Base-by-base conservation (phyloP, 2,113 vertebrate species). In the Platichthys stellatus region DNA sequence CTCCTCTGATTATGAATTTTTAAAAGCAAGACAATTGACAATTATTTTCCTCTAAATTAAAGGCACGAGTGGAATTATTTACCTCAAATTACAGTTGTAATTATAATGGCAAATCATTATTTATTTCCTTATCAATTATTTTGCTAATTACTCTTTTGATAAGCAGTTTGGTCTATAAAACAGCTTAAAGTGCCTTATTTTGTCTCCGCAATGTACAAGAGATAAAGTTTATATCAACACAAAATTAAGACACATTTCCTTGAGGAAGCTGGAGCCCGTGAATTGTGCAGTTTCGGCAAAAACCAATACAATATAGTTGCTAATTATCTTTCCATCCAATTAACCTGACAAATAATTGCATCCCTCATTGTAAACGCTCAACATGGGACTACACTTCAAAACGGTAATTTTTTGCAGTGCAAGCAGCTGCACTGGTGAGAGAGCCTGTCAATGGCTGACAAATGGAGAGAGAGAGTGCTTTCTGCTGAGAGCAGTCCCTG, bases 381-480 rank as follows among this genome's bases (percentile, higher is more conserved):
- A 49, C 17, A 49, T 49, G 45, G 3, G 15, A 6, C 15, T 40
- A 54, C 64, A 77, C 23, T 49, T 74, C 38, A 76, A 38, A 80
- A 65, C 26, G 35, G 21, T 60, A 1, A 76, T 76, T 89, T 89
- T 78, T 86, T 92, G 87, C 79, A 89, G 88, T 70, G 78, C 83
- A 81, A 53, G 67, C 76, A 80, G 81, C 83, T 67, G 74, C 54
- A 24, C 73, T 82, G 77, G 60, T 57, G 69, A 81, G 85, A 78
- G 24, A 71, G 74, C 28, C 72, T 87, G 85, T 88, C 85, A 80
- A 35, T 84, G 60, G 61, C 80, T 90, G 85, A 91, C 82, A 89
- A 90, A 92, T 91, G 86, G 40, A 13, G 40, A 43, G 87, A 88
- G 76, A 88, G 80, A 89, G 88, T 80, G 86, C 83, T 90, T 89